Base-by-base conservation (phyloP, 2,888 invertebrate genomes). In the Saturnia pavonia region DNA sequence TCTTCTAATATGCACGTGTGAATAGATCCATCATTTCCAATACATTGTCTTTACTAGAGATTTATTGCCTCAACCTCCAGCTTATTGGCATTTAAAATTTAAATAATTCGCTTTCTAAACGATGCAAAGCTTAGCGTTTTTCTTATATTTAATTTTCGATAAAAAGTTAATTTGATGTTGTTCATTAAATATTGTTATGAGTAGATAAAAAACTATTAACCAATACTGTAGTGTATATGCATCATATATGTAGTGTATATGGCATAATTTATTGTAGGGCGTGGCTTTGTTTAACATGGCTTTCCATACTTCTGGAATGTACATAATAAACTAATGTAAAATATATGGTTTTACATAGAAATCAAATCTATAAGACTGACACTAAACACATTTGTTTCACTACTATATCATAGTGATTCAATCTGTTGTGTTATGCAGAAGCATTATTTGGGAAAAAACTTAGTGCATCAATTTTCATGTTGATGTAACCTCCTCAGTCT, bases 61-160 rank as follows among this genome's bases (percentile, higher is more conserved):
- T 27, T 70, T 69, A 70, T 25, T 40, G 43, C 40, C 63, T 65
- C 27, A 40, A 67, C 75, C 79, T 83, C 77, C 81, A 77, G 89
- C 89, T 91, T 90, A 84, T 83, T 85, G 87, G 85, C 88, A 84
- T 85, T 82, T 68, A 70, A 84, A 83, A 81, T 77, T 83, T 78
- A 76, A 75, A 73, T 80, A 80, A 82, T 81, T 84, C 73, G 90
- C 88, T 88, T 90, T 34, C 76, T 79, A 80, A 78, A 82, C 83
- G 77, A 72, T 70, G 68, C 54, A 75, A 74, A 72, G 12, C 73
- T 76, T 74, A 69, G 65, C 65, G 65, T 65, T 65, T 40, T 65
- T 40, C 16, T 65, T n/a, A 65, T 40, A 65, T 65, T 65, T 4
- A 16, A 16, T 40, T 63, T 6, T 57, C 25, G 0, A 40, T 40